These are phyloP conservation scores for Chromis chromis DNA, from an alignment of 2,797 vertebrate genomes.

Conservation along the genomic window DNA sequence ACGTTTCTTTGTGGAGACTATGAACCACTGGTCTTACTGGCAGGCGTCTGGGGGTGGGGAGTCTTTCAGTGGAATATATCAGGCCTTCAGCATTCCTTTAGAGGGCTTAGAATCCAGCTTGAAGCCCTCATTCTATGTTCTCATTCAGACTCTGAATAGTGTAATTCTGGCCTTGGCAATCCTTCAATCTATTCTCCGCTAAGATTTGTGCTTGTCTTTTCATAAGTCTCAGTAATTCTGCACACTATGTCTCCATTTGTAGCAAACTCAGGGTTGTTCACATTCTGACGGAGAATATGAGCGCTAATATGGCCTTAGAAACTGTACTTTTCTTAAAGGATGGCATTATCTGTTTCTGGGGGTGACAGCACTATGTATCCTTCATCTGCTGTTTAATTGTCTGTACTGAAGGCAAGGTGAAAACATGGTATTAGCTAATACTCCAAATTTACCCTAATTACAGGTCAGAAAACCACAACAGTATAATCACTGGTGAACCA, in stretches of 20 bases:
- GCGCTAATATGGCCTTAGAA: constrained; percentile 17
- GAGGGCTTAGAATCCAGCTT: constrained; percentile 45
- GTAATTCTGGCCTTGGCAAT: constrained; percentile 54
- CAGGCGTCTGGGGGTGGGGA: constrained; percentile 48
- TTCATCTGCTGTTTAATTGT: constrained; percentile 11
- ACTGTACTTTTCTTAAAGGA: constrained; percentile 11
- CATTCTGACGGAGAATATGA: constrained; percentile 16
- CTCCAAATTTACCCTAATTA: constrained; percentile 49
- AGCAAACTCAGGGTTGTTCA: constrained; percentile 24
- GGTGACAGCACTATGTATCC: background rate
- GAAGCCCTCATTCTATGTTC: constrained; percentile 40
- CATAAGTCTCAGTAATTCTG: constrained; percentile 51
- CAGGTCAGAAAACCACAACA: constrained; percentile 50
- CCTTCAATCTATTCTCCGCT: constrained; percentile 47
- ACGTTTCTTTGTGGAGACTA: constrained; percentile 41
- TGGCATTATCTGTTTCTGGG: constrained; percentile 11
- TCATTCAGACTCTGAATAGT: constrained; percentile 64
- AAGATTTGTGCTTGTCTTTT: constrained; percentile 44
- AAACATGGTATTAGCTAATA: constrained; percentile 44
- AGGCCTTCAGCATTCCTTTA: constrained; percentile 55
- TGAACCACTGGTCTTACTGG: constrained; percentile 44
- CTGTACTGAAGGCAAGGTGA: constrained; percentile 33
- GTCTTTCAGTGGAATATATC: constrained; percentile 56
- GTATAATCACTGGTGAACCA: constrained; percentile 57
- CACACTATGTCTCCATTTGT: constrained; percentile 41